Evolutionary conservation across 2,113 vertebrate species (phyloP).

Genomic region (Gymnocephalus cernua): DNA sequence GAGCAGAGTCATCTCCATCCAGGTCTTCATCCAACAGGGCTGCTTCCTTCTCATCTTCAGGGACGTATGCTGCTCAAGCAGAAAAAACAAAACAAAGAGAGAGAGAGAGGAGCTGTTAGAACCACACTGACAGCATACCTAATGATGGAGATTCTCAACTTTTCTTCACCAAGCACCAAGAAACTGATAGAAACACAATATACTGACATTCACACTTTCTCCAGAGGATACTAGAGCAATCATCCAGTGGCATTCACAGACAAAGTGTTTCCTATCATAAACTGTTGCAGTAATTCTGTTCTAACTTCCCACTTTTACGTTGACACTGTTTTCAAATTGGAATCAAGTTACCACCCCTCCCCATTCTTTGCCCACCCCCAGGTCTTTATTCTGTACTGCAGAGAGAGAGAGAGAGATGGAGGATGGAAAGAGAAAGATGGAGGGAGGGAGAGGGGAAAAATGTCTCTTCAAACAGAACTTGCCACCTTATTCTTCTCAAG

Average conservation of each 20-base stretch:
- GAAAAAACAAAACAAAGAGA: slow-evolving; percentile 72
- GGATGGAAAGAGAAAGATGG: slow-evolving; percentile 68
- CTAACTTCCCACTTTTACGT: slow-evolving; percentile 62
- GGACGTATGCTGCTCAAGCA: slow-evolving; percentile 91
- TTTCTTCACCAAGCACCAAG: slow-evolving; percentile 44
- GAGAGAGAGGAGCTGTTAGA: slow-evolving; percentile 61
- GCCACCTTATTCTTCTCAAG: slow-evolving; percentile 99
- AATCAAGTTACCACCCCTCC: slow-evolving; percentile 67
- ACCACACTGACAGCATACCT: slow-evolving; percentile 41
- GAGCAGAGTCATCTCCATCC: slow-evolving; percentile 89
- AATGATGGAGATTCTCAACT: slow-evolving; percentile 57
- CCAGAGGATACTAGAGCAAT: slow-evolving; percentile 59
- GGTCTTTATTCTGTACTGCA: slow-evolving; percentile 80
- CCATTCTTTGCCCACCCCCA: slow-evolving; percentile 48
- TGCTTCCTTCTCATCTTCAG: slow-evolving; percentile 95
- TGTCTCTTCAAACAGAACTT: slow-evolving; percentile 98
- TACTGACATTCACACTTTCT: slow-evolving; percentile 36
- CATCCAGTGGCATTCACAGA: slow-evolving; percentile 52
- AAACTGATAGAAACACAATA: slow-evolving; percentile 60
- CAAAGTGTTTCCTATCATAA: slow-evolving; percentile 63
- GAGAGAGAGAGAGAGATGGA: slow-evolving; percentile 43
- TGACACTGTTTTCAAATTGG: slow-evolving; percentile 75
- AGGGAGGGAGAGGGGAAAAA: slow-evolving; percentile 83
- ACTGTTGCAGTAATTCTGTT: slow-evolving; percentile 66
- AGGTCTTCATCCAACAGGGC: slow-evolving; percentile 92